Base-by-base conservation (phyloP, 2,113 vertebrate genomes). In the Nettapus auritus region DNA sequence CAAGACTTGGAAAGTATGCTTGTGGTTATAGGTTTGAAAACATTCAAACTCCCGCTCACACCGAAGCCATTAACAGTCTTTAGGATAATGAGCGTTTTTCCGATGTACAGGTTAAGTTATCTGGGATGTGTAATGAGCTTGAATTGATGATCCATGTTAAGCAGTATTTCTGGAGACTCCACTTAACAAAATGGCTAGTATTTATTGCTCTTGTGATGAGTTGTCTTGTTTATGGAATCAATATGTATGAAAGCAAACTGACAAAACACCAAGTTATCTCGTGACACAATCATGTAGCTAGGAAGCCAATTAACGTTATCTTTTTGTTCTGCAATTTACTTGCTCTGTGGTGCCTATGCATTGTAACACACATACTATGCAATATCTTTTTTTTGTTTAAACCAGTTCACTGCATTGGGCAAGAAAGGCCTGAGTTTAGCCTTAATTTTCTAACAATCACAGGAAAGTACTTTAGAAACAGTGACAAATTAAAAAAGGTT, bases 311-410 rank as follows among this genome's bases (percentile, higher is more conserved):
- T 93, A 80, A 59, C 15, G 26, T 89, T 94, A 52, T 50, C 9
- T 71, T 88, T 94, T 79, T 84, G 52, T 62, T 88, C 88, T 84
- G 75, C 92, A 89, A 66, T 91, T 36, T 79, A 78, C 86, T 94
- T 91, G 50, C 90, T 94, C 89, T 90, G 68, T 94, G 55, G 95
- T 92, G 93, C 94, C 92, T 96, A 74, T 90, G 92, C 83, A 77
- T 96, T 90, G n/a, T 76, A 86, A 88, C 90, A 96, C 87, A 89
- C 95, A 92, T 82, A 56, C 93, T 90, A 93, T 91, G 96, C 94
- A 95, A 90, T 85, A 82, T 64, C 64, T 22, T 46, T 70, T 76
- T 88, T 60, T 73, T 28, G 67, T 86, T 50, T 59, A 84, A 89
- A 96, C 64, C 31, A 69, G 40, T 88, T 96, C 79, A 92, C 89